Evolutionary conservation across 2,888 invertebrate genomes (phyloP), one percentile per base, ranked within the genome.

Genomic region (Pseudococcus viburni): DNA sequence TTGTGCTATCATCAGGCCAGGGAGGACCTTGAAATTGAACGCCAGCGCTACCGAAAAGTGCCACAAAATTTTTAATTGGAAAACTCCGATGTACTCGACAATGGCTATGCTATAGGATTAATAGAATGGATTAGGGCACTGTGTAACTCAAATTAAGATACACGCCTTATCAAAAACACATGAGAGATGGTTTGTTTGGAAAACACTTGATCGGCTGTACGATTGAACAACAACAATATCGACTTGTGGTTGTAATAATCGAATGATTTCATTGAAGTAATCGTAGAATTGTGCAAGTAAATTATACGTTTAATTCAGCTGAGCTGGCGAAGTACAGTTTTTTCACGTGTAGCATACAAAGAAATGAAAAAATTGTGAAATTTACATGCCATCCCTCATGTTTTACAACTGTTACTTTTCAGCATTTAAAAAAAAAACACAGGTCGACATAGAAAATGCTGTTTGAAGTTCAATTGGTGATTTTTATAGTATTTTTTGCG

Each of bases 61-160:
- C n/a, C 8, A 7, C n/a, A 55, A 51, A 51, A n/a, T 55, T 55
- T 55, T 51, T n/a, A n/a, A 55, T 55, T 55, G 55, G 55, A 55
- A 55, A 55, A 55, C 55, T 55, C 55, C 55, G 55, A 55, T 55
- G 55, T 55, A 55, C 55, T 55, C 55, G n/a, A 55, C 48, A n/a
- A 55, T 55, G n/a, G 48, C 11, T 51, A 51, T 15, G 48, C 12
- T 4, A 9, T 33, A 51, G 48, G 48, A 51, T 51, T 51, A 51
- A 51, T 51, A 51, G 11, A 15, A 15, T 51, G 48, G 42, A 51
- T 51, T 12, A 51, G 48, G 15, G 48, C 48, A 12, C 48, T 51
- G 48, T 15, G 15, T 51, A 51, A 51, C 48, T 51, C 48, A 51
- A 51, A 51, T 55, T 55, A 4, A 15, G 55, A 55, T 55, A 55